A percentile compares a stretch with the other conserved stretches of the same genome.
Evolutionary conservation across 2,888 invertebrate species (phyloP).

Genomic region (Cheilosia grossa): DNA sequence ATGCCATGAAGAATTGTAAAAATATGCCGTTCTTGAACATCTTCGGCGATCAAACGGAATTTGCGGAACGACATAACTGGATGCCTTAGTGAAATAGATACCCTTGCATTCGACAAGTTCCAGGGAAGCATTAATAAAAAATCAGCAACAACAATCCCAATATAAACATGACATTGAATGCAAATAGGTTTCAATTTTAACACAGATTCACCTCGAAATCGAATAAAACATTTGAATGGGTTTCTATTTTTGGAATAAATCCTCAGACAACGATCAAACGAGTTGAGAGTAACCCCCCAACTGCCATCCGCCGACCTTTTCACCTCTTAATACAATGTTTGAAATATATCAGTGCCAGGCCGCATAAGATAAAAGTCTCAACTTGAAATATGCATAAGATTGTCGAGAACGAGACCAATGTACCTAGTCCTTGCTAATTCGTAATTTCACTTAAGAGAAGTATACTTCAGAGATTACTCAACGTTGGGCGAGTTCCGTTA

Average conservation of each 20-base stretch:
- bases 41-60: too few species aligned
- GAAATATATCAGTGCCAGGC: conserved; percentile 21
- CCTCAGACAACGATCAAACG: too few species aligned
- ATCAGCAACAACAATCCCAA: too few species aligned
- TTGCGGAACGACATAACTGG: too few species aligned
- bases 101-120: too few species aligned
- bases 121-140: too few species aligned
- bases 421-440: conserved; percentile 36
- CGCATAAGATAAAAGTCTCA: conserved; percentile 32
- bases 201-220: neutral
- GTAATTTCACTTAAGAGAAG: conserved; percentile 45
- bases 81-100: too few species aligned
- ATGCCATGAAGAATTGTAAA: too few species aligned
- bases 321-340: neutral
- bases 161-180: too few species aligned
- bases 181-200: too few species aligned
- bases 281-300: too few species aligned
- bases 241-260: conserved; percentile 32
- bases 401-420: neutral
- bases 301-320: neutral
- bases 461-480: neutral
- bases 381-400: conserved; percentile 17
- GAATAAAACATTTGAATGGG: conserved; percentile 33
- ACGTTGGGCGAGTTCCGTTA: neutral
- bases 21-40: too few species aligned